Base-by-base conservation (phyloP, 2,113 vertebrate species). In the Pelusios castaneus region DNA sequence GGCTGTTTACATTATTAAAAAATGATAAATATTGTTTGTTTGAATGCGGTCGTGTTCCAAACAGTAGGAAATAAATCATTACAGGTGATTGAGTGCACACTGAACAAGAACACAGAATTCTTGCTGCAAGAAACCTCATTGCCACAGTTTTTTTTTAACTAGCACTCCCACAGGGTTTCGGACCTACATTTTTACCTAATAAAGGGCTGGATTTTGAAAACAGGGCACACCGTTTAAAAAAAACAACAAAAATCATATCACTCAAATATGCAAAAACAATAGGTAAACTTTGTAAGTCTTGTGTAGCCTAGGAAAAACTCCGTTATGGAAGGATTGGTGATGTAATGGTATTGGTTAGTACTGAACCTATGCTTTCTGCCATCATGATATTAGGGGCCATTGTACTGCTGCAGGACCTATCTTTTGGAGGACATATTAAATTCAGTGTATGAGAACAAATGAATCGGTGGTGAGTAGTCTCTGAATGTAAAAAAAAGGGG, bases 121-220 rank as follows among this genome's bases (percentile, higher is more conserved):
- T 78, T 87, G 31, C 85, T 93, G 0, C 0, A 47, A 90, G 80
- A 52, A 82, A 49, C 87, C 76, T 49, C 41, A 76, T 6, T 85
- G 34, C 51, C 89, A 43, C 70, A 90, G 85, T 85, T n/a, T 80
- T 92, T 80, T 92, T 75, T 91, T 84, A 90, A 79, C 95, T 92
- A 85, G 80, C 25, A 78, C 60, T 17, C 82, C 88, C 82, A 31
- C 82, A 90, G 63, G 80, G 90, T 92, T 90, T 70, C 1, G 38
- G 80, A 58, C 76, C 80, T 92, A 82, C 89, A 93, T 91, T 89
- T n/a, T 89, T 96, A 77, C 80, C 87, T 31, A 94, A 63, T 88
- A 85, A 38, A 60, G 91, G 91, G 43, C 90, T 90, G 84, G 29
- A 70, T 60, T 89, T 60, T 87, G 43, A 45, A 88, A 95, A 34